Evolutionary conservation across 2,888 invertebrate genomes (phyloP).

Genomic region (Capitulum mitella): DNA sequence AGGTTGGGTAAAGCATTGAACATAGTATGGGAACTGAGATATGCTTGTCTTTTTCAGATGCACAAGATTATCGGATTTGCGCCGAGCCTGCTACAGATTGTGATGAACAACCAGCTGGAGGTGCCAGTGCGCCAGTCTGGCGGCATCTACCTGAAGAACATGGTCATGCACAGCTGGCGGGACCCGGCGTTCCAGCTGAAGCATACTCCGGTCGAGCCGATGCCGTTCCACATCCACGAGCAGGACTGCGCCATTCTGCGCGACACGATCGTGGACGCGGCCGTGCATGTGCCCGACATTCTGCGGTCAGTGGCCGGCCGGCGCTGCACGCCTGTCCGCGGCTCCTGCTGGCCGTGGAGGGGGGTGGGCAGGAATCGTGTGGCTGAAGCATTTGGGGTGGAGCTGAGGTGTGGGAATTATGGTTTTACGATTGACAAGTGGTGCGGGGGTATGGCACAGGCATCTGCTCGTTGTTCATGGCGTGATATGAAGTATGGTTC

Average conservation of each 20-base stretch:
- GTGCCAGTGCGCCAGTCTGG: constrained; percentile 90
- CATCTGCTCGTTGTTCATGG: too few relatives aligned
- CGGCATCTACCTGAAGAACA: constrained; percentile 93
- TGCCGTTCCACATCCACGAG: constrained; percentile 84
- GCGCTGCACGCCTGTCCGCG: not conserved
- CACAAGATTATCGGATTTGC: constrained; percentile 95
- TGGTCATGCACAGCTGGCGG: constrained; percentile 80
- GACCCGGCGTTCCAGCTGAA: constrained; percentile 50
- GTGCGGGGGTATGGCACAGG: too few relatives aligned
- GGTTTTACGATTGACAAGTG: too few relatives aligned
- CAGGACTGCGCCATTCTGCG: constrained; percentile 90
- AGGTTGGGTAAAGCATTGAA: too few relatives aligned
- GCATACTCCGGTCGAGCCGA: constrained; percentile 58
- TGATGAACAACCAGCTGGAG: constrained; percentile 82
- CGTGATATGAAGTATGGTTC: too few relatives aligned
- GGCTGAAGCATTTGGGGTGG: not conserved
- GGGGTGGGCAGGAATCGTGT: not conserved
- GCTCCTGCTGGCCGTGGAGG: not conserved
- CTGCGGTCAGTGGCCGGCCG: constrained; percentile 50
- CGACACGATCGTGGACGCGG: constrained; percentile 89
- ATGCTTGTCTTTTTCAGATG: constrained; percentile 56
- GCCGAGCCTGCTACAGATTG: constrained; percentile 83
- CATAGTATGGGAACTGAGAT: too few relatives aligned
- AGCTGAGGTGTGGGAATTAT: not conserved
- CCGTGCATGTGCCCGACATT: constrained; percentile 84